These are phyloP conservation scores for Microtus pennsylvanicus DNA, from an alignment of 2,113 vertebrate species.

Conservation along the genomic window DNA sequence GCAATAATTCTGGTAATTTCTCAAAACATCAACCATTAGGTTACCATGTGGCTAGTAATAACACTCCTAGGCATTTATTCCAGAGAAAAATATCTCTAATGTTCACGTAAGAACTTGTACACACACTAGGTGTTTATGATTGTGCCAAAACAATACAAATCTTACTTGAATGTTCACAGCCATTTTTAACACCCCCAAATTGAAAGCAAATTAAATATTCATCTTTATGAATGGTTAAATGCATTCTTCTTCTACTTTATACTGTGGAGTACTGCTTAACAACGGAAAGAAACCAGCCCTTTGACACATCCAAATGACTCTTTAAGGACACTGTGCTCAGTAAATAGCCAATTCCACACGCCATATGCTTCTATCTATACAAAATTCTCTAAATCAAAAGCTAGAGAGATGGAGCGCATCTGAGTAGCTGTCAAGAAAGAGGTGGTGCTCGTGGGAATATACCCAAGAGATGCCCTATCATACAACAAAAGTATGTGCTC, in stretches of 20 bases:
- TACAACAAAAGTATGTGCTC: no score
- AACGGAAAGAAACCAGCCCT: neutral
- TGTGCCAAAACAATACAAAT: neutral
- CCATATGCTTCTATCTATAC: neutral
- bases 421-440: neutral
- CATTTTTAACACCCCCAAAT: neutral
- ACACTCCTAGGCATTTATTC: neutral
- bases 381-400: constrained; percentile 1
- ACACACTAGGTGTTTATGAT: neutral
- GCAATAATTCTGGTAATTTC: neutral
- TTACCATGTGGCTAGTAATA: neutral
- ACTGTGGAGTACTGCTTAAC: neutral
- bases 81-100: neutral
- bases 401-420: neutral
- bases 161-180: neutral
- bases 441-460: no score
- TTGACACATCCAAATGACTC: neutral
- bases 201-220: neutral
- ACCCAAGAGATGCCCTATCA: no score
- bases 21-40: neutral
- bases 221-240: neutral
- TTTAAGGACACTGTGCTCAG: neutral
- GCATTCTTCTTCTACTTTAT: neutral
- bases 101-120: neutral
- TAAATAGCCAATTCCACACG: neutral